Base-by-base conservation (phyloP, 1,140 invertebrate species). In the Dermatophagoides farinae region DNA sequence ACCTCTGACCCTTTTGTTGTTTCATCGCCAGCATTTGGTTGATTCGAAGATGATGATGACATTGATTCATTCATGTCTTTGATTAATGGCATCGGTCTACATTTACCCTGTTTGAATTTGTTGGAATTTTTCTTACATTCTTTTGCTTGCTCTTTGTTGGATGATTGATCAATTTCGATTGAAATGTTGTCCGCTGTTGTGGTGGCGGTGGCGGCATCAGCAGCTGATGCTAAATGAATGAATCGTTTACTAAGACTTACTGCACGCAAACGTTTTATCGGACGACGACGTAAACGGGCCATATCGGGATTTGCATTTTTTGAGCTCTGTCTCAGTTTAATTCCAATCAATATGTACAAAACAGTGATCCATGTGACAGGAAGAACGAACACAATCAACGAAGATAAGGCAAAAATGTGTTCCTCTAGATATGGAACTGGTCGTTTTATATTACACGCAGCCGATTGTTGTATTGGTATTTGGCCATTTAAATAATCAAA, bases 321-420 rank as follows among this genome's bases (percentile, higher is more conserved):
- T 16, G 10, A 22, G 16, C 41, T 60, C 22, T 60, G 58, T 60
- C 62, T 43, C 14, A 63, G 25, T 25, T 63, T 49, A 11, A 63
- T 22, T 10, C 57, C 62, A 38, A 63, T 63, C 16, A 63, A 38
- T 14, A 83, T 75, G 70, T 91, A 90, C 1, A 90, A 74, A 1
- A 84, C 82, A 5, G 82, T 85, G 66, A 90, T 89, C 41, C 88
- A 72, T 11, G 82, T 80, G 85, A 91, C 88, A 0, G 88, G 87
- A 1, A 80, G 74, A 9, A 86, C 77, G 69, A 91, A 91, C 70
- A 90, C 87, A 18, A 89, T 68, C 63, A 86, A 78, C 0, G 85
- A 85, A 0, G 85, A 87, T 61, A 88, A 76, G 65, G 84, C 82
- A 67, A 88, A 90, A 0, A 82, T 80, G 69, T 86, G 81, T 23